Evolutionary conservation across 2,113 vertebrate species (phyloP).

Genomic region (Oophaga pumilio): DNA sequence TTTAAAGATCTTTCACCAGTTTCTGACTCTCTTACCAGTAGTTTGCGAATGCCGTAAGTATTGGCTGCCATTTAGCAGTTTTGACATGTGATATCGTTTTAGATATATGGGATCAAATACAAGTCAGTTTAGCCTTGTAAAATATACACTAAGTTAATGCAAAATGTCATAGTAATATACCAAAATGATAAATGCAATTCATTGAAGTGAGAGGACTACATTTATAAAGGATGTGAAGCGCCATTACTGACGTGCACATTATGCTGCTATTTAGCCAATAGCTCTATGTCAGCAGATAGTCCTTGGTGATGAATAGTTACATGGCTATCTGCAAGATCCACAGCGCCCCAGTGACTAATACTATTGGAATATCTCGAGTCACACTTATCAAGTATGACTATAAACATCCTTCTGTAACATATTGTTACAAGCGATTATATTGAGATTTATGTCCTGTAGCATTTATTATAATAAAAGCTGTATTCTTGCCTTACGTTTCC

Average conservation of each 20-base stretch:
- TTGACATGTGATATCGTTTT: not conserved
- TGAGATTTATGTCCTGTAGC: conserved; percentile 24
- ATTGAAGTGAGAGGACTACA: conserved; percentile 12
- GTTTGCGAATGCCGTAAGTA: not conserved
- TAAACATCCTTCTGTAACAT: not conserved
- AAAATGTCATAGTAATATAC: conserved; percentile 19
- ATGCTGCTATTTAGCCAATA: conserved; percentile 41
- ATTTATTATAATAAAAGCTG: conserved; percentile 11
- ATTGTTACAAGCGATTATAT: conserved; percentile 10
- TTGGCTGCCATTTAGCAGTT: not conserved
- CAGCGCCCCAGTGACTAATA: conserved; percentile 45
- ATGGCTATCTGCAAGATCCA: conserved; percentile 34
- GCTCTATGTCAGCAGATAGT: conserved; percentile 45
- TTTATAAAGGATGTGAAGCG: conserved; percentile 19
- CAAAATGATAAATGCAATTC: conserved; percentile 37
- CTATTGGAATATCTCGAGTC: conserved; percentile 22
- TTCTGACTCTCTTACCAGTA: not conserved
- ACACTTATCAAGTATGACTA: conserved; percentile 37
- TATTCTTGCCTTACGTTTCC: conserved; percentile 3
- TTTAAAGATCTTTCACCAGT: not conserved
- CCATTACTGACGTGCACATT: conserved; percentile 25
- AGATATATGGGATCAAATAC: not conserved
- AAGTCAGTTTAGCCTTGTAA: not conserved
- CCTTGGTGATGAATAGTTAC: conserved; percentile 37
- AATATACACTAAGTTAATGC: conserved; percentile 3